Conservation (phyloP, 1,140 invertebrate genomes). For the Drosophila nasuta region DNA sequence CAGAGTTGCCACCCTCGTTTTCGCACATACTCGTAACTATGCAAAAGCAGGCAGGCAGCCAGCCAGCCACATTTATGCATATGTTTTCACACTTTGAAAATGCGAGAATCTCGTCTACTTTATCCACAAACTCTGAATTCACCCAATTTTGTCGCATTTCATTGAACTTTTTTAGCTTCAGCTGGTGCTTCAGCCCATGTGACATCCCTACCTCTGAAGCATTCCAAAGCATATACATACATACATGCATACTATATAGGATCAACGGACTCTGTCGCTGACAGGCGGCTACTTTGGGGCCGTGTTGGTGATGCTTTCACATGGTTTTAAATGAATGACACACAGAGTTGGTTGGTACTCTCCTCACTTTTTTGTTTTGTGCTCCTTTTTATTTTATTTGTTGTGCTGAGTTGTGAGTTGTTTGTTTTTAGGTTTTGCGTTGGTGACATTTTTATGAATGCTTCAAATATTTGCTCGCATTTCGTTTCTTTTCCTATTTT, state of each 20-base stretch:
- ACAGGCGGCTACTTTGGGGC: constrained; percentile 66
- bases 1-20: constrained; percentile 10
- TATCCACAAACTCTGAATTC: constrained; percentile 53
- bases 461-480: constrained; percentile 64
- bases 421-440: constrained; percentile 63
- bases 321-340: constrained; percentile 81
- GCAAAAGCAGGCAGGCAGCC: not conserved
- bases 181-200: constrained; percentile 7
- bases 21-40: not conserved
- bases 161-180: constrained; percentile 59
- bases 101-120: constrained; percentile 25
- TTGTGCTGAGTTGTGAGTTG: constrained; percentile 51
- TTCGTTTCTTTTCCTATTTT: constrained; percentile 35
- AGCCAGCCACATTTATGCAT: constrained; percentile 48
- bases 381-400: not conserved
- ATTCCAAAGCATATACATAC: no score
- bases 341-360: constrained; percentile 65
- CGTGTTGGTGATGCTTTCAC: constrained; percentile 67
- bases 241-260: not conserved
- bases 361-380: constrained; percentile 18
- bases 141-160: constrained; percentile 65
- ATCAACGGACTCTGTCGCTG: constrained; percentile 26
- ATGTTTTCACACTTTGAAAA: constrained; percentile 58
- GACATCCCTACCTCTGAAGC: not conserved
- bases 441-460: constrained; percentile 79